These are phyloP conservation scores for Tanypteryx hageni DNA, from an alignment of 2,888 invertebrate genomes.

Conservation along the genomic window DNA sequence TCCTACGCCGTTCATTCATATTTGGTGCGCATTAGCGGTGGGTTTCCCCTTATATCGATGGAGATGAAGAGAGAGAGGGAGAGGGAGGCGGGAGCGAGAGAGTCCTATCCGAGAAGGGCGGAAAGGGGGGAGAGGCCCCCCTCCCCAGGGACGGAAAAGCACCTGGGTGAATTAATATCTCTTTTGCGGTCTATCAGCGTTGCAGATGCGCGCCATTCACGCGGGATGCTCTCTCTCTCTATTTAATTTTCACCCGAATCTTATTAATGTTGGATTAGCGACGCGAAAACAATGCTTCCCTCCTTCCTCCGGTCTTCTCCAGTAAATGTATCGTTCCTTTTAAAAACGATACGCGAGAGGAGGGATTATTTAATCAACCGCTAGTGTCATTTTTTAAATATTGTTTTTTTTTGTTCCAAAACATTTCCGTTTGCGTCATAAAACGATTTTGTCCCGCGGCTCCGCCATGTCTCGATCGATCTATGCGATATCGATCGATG, in stretches of 20 bases:
- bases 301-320: too few relatives aligned
- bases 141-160: neutral
- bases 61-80: neutral
- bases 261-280: neutral
- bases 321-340: too few relatives aligned
- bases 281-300: neutral
- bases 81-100: neutral
- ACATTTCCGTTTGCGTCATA: too few relatives aligned
- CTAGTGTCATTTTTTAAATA: too few relatives aligned
- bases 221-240: neutral
- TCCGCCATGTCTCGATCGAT: too few relatives aligned
- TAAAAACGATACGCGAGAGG: too few relatives aligned
- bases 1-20: conserved; percentile 61
- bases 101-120: neutral
- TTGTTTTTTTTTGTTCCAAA: too few relatives aligned
- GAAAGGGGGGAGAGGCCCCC: too few relatives aligned
- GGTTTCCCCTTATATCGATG: conserved; percentile 62
- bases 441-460: too few relatives aligned
- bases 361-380: too few relatives aligned
- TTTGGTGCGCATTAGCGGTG: conserved; percentile 63
- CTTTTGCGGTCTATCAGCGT: neutral
- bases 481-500: too few relatives aligned
- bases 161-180: conserved; percentile 29
- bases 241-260: neutral
- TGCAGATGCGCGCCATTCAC: conserved; percentile 1